These are phyloP conservation scores for Lagodon rhomboides DNA, from an alignment of 2,797 vertebrate genomes.

Conservation along the genomic window DNA sequence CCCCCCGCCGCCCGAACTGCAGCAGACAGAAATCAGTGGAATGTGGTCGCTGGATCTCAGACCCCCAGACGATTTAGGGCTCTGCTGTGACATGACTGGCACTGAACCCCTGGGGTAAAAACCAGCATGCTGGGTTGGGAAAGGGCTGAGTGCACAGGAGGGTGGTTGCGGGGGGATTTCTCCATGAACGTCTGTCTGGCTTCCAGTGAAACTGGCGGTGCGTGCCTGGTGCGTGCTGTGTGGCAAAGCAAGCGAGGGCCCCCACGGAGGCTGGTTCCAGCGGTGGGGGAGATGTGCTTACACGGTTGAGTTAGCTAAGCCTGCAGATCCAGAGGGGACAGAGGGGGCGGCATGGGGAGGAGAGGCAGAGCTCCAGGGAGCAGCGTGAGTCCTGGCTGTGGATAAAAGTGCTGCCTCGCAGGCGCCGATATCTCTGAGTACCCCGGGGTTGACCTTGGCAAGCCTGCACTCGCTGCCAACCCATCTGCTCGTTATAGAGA, in stretches of 20 bases:
- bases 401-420: conserved; percentile 77
- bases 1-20: conserved; percentile 9
- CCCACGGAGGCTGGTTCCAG: conserved; percentile 69
- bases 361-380: conserved; percentile 73
- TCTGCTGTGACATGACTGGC: conserved; percentile 71
- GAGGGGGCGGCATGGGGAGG: conserved; percentile 62
- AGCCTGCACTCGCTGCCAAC: conserved; percentile 55
- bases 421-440: conserved; percentile 70
- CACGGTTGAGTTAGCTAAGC: conserved; percentile 84
- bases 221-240: conserved; percentile 58
- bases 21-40: conserved; percentile 54
- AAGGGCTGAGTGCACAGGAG: conserved; percentile 59
- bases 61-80: conserved; percentile 61
- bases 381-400: conserved; percentile 73
- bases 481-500: conserved; percentile 62
- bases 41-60: conserved; percentile 46
- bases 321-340: conserved; percentile 78
- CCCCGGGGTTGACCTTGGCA: conserved; percentile 82
- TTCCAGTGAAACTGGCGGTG: conserved; percentile 68
- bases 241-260: conserved; percentile 68
- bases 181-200: conserved; percentile 67
- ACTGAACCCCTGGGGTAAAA: conserved; percentile 64
- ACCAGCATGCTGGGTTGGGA: conserved; percentile 54
- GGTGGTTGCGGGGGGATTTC: conserved; percentile 56
- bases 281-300: conserved; percentile 75